Evolutionary conservation across 2,797 vertebrate species (phyloP).

Genomic region (Antennarius maculatus): DNA sequence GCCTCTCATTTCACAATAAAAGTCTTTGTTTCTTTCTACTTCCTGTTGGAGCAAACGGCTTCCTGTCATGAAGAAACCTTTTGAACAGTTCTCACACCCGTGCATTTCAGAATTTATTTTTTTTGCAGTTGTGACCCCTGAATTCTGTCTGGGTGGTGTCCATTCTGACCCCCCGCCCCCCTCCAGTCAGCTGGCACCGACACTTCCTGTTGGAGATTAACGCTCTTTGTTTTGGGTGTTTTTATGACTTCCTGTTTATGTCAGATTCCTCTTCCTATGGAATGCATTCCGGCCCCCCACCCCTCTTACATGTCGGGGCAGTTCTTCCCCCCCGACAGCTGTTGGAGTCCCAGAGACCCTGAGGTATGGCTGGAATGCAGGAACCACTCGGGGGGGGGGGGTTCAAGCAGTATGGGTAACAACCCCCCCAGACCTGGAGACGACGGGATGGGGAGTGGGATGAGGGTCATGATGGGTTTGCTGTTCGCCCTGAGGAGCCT

Average conservation of each 20-base stretch:
- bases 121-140: too few relatives aligned
- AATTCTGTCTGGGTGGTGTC: too few relatives aligned
- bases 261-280: not conserved
- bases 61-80: too few relatives aligned
- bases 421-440: constrained; percentile 58
- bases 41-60: too few relatives aligned
- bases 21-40: too few relatives aligned
- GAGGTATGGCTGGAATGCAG: constrained; percentile 70
- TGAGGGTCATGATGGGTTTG: constrained; percentile 69
- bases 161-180: not conserved
- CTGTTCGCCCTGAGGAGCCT: constrained; percentile 50
- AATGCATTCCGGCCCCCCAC: constrained; percentile 25
- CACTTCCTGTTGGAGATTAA: constrained; percentile 15
- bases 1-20: too few relatives aligned
- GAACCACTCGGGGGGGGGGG: constrained; percentile 73
- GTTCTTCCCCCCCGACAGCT: constrained; percentile 53
- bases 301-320: constrained; percentile 50
- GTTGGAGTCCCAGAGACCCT: constrained; percentile 42
- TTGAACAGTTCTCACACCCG: too few relatives aligned
- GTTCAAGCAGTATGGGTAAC: constrained; percentile 72
- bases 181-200: constrained; percentile 10
- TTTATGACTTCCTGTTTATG: constrained; percentile 51
- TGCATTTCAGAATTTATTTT: too few relatives aligned
- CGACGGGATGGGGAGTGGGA: constrained; percentile 71
- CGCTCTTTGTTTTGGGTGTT: not conserved